Base-by-base conservation (phyloP, 2,888 invertebrate species). In the Pheosia tremula region DNA sequence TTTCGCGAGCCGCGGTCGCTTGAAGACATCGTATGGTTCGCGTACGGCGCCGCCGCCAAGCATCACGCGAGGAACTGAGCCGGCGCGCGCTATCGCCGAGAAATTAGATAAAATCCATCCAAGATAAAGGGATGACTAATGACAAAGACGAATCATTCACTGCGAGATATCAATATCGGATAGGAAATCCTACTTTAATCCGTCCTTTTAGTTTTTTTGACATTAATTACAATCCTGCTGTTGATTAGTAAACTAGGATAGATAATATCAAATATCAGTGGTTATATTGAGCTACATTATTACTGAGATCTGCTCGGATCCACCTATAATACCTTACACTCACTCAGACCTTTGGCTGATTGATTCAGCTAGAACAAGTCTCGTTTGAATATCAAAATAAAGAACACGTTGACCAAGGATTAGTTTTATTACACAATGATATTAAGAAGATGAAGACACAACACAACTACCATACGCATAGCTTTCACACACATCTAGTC, bases 111-210 rank as follows among this genome's bases (percentile, higher is more conserved):
- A 85, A 75, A 70, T 24, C 72, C 67, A 71, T 67, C 70, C 62
- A 75, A 81, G 83, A 90, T 90, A 90, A 90, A 87, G 77, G 80
- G 64, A 83, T 88, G 86, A 89, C 84, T 87, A 87, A 89, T 75
- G 74, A 78, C 79, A 80, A 80, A 75, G 62, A 70, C 74, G 71
- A 79, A 77, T 71, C 69, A 71, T 67, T 74, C 64, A 59, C 43
- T 62, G 66, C 62, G 60, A 71, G 61, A 73, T 80, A 81, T 81
- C 82, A 79, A 55, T 61, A 65, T 68, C 64, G 66, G 54, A 63
- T 66, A 77, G 66, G 58, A 73, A 71, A 72, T 70, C 67, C 66
- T 72, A 52, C 9, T 53, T 10, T 38, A 53, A 53, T 53, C 9
- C 58, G 58, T 63, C 58, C 57, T 58, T 58, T 56, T 41, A 53